Percentiles rank a stretch among this genome's conserved stretches.
Conservation (phyloP, 1,140 invertebrate species). For the Zophobas morio region DNA sequence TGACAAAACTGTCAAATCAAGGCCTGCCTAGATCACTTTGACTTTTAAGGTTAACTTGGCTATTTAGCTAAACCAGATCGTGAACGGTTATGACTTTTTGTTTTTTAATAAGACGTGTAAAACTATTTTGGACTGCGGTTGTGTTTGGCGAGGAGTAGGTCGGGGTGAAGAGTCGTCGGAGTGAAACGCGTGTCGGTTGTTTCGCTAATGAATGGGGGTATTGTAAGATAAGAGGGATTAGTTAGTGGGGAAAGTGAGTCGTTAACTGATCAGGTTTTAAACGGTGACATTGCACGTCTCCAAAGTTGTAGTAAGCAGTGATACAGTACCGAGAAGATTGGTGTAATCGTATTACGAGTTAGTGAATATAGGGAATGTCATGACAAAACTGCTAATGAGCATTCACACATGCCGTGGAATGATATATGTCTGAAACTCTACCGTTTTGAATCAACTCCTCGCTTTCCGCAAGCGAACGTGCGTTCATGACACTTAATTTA, state of each 20-base stretch:
- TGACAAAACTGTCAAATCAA: too few relatives aligned
- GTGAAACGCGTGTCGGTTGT: constrained; percentile 10
- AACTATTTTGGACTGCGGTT: too few relatives aligned
- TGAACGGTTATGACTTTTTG: too few relatives aligned
- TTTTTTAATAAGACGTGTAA: too few relatives aligned
- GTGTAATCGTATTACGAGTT: constrained; percentile 35
- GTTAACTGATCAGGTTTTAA: constrained; percentile 39
- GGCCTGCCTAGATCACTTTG: too few relatives aligned
- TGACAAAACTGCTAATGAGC: constrained; percentile 39
- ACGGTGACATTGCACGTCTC: constrained; percentile 21
- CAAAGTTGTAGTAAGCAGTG: constrained; percentile 23
- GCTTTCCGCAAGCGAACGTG: constrained; percentile 26
- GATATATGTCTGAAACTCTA: constrained; percentile 31
- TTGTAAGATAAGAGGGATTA: constrained; percentile 39
- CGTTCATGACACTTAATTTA: constrained; percentile 26
- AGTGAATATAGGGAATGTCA: constrained; percentile 29
- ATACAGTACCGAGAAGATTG: constrained; percentile 34
- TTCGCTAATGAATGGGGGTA: constrained; percentile 34
- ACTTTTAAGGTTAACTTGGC: too few relatives aligned
- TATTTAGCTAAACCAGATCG: too few relatives aligned
- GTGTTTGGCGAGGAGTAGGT: too few relatives aligned
- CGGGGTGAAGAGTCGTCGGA: not conserved
- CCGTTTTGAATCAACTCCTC: not conserved
- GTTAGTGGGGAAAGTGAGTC: constrained; percentile 39
- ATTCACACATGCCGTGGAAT: constrained; percentile 23